phyloP scores from a whole-genome alignment of 2,888 invertebrate species.

The Eulithis testata region DNA sequence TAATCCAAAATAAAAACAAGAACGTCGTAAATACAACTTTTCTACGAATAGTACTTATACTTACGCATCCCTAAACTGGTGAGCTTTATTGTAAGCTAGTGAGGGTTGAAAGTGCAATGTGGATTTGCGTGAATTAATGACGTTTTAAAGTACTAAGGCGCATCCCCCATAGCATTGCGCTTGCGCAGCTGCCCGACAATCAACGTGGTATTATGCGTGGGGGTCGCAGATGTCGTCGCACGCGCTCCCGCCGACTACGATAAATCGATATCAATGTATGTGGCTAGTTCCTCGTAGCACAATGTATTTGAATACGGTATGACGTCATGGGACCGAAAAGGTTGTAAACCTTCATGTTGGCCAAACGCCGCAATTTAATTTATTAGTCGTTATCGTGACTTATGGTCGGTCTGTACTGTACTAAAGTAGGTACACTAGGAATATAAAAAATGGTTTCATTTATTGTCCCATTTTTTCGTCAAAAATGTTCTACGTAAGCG shows the following conservation, averaged over 20 bases:
- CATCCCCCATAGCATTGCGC: conserved; percentile 54
- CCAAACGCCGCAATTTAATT: not conserved
- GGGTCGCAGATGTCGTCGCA: conserved; percentile 78
- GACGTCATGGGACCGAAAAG: conserved; percentile 37
- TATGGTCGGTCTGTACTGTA: not conserved
- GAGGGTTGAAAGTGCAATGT: conserved; percentile 30
- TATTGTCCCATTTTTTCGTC: too few species aligned
- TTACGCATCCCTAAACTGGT: conserved; percentile 8
- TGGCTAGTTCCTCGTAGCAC: conserved; percentile 37
- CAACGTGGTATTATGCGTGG: conserved; percentile 75
- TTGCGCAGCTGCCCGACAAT: conserved; percentile 74
- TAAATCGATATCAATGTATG: conserved; percentile 64
- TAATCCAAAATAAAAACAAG: conserved; percentile 34
- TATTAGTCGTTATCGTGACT: conserved; percentile 1
- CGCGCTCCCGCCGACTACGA: conserved; percentile 57
- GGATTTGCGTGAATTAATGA: conserved; percentile 25
- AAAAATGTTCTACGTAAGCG: too few species aligned
- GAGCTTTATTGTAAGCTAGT: conserved; percentile 6
- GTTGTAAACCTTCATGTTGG: conserved; percentile 3
- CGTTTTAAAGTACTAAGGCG: conserved; percentile 35
- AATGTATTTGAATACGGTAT: conserved; percentile 34
- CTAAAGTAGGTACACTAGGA: too few species aligned
- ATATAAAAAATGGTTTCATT: too few species aligned
- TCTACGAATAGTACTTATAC: conserved; percentile 15
- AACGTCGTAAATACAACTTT: conserved; percentile 32